Evolutionary conservation across 30 jellyfish, hydroid and myxozoan genomes (phyloP).

Genomic region (Aurelia aurita complex sp. Pacific): DNA sequence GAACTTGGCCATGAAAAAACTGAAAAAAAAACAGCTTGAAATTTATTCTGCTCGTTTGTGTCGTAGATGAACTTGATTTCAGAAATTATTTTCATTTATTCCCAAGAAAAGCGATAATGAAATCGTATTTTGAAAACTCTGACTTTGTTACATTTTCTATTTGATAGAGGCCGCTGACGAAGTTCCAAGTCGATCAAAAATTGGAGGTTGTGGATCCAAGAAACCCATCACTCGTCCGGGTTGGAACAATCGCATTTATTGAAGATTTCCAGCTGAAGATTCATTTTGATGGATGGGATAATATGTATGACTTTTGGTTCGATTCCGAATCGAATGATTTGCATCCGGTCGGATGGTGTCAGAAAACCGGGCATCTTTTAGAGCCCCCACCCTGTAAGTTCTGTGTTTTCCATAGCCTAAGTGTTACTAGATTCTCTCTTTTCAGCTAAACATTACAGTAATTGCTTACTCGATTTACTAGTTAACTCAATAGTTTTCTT

Average conservation of each 20-base stretch:
- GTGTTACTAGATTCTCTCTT: too few species aligned
- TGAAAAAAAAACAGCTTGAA: too few species aligned
- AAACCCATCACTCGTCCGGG: slow-evolving; percentile 91
- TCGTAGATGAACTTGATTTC: too few species aligned
- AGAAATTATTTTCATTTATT: too few species aligned
- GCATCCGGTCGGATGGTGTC: slow-evolving; percentile 98
- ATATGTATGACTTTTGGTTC: slow-evolving; percentile 90
- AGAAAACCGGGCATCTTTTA: slow-evolving; percentile 86
- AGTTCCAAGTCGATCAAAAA: slow-evolving; percentile 78
- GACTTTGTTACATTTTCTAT: neutral
- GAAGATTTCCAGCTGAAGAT: slow-evolving; percentile 86
- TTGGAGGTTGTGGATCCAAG: slow-evolving; percentile 99
- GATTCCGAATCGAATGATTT: slow-evolving; percentile 93
- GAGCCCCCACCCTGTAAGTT: slow-evolving; percentile 97
- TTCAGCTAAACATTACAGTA: too few species aligned
- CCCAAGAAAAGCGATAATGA: too few species aligned
- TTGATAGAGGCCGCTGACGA: slow-evolving; percentile 66
- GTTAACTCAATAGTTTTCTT: too few species aligned
- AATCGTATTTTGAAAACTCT: too few species aligned
- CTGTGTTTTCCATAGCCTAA: too few species aligned
- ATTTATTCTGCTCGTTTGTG: too few species aligned
- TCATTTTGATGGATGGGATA: slow-evolving; percentile 98
- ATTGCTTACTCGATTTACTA: too few species aligned
- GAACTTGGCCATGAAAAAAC: too few species aligned
- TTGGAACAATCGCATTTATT: slow-evolving; percentile 68